Evolutionary conservation across 2,797 vertebrate species (phyloP).

Genomic region (Sebastes taczanowskii): DNA sequence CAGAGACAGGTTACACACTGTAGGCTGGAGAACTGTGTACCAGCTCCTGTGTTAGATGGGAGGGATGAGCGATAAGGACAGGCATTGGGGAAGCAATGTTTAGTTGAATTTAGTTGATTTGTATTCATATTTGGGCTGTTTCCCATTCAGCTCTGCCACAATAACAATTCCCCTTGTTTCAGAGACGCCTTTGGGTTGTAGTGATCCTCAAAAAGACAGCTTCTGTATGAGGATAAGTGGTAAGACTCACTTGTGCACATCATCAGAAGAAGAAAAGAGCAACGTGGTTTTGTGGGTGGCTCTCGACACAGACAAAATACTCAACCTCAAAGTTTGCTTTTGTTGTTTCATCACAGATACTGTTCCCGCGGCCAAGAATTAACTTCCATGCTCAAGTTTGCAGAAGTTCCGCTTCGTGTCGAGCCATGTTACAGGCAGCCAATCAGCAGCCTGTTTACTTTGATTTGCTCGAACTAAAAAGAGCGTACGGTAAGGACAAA

Average conservation of each 20-base stretch:
- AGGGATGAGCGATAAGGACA: background rate
- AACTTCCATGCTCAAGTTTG: background rate
- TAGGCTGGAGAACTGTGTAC: background rate
- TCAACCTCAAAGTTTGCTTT: background rate
- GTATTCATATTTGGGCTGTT: background rate
- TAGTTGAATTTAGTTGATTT: background rate
- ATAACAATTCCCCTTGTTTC: background rate
- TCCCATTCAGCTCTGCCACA: background rate
- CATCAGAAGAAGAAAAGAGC: background rate
- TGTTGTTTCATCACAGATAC: background rate
- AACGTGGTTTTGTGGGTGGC: background rate
- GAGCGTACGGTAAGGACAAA: background rate
- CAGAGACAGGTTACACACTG: background rate
- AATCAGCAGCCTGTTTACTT: background rate
- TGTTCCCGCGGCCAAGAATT: background rate
- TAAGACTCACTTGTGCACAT: background rate
- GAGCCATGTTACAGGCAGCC: background rate
- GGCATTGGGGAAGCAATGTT: background rate
- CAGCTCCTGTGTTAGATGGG: background rate
- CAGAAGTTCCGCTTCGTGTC: background rate
- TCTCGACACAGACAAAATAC: background rate
- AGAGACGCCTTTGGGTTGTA: background rate
- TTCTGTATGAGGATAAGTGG: background rate
- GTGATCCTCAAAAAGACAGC: background rate
- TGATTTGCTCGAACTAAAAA: background rate